Conservation (phyloP, 92 coral and sea anemone species). For the Epizoanthus stellaris region DNA sequence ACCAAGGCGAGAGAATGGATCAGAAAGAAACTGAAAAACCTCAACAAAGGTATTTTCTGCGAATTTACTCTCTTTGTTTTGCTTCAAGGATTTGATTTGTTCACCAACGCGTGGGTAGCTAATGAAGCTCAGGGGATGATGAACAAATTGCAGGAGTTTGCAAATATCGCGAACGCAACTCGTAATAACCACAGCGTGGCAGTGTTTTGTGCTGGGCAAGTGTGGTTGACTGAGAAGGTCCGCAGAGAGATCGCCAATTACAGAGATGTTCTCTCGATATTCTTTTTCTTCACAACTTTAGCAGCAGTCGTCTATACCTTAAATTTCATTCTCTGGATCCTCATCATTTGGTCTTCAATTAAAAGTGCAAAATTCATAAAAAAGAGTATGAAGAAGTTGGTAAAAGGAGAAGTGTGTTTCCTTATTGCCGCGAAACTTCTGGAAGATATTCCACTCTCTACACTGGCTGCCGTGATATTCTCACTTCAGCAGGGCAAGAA, state of each 20-base stretch:
- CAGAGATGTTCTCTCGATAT: slow-evolving; percentile 56
- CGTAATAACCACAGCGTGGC: slow-evolving; percentile 65
- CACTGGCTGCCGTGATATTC: slow-evolving; percentile 87
- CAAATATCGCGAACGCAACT: slow-evolving; percentile 65
- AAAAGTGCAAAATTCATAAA: slow-evolving; percentile 72
- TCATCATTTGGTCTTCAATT: slow-evolving; percentile 78
- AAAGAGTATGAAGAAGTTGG: slow-evolving; percentile 66
- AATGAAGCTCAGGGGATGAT: slow-evolving; percentile 66
- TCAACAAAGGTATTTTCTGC: slow-evolving; percentile 80
- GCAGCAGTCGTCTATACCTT: slow-evolving; percentile 73
- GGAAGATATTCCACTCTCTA: slow-evolving; percentile 92
- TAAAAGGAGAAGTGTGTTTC: slow-evolving; percentile 79
- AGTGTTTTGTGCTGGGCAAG: slow-evolving; percentile 64
- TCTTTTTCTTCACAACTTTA: slow-evolving; percentile 76
- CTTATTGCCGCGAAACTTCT: slow-evolving; percentile 80
- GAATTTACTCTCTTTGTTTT: slow-evolving; percentile 85
- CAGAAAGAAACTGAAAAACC: slow-evolving; percentile 33
- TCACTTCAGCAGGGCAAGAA: slow-evolving; percentile 79
- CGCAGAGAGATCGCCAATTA: slow-evolving; percentile 56
- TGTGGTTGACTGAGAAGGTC: slow-evolving; percentile 76
- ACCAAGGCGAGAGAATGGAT: slow-evolving; percentile 7
- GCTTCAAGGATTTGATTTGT: slow-evolving; percentile 89
- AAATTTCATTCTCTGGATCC: slow-evolving; percentile 81
- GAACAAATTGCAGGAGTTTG: slow-evolving; percentile 45
- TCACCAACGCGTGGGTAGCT: slow-evolving; percentile 82